These are phyloP conservation scores for Xyrauchen texanus DNA, from an alignment of 2,113 vertebrate genomes.

Conservation along the genomic window DNA sequence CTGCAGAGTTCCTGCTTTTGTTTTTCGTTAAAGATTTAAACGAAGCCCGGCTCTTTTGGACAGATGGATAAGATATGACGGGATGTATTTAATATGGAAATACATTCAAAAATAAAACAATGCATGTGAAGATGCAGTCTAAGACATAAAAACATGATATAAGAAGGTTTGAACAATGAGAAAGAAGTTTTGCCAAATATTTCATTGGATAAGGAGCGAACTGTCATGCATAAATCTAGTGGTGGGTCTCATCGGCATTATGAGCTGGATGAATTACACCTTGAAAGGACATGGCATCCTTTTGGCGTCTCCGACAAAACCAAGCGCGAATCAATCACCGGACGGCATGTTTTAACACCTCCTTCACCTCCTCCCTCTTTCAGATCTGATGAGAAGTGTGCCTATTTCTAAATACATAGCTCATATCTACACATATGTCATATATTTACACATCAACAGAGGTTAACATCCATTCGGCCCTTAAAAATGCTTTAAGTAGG, in stretches of 20 bases:
- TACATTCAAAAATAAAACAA: slow-evolving; percentile 15
- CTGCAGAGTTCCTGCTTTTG: slow-evolving; percentile 62
- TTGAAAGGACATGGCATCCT: slow-evolving; percentile 12
- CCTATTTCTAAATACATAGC: not conserved
- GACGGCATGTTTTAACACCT: not conserved
- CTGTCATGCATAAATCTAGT: not conserved
- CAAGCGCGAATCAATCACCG: not conserved
- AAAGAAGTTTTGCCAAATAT: slow-evolving; percentile 1
- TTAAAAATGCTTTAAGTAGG: no score
- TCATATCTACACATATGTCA: no score
- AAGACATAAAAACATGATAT: no score
- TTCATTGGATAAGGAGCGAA: not conserved
- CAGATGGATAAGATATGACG: slow-evolving; percentile 64
- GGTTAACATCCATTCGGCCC: no score
- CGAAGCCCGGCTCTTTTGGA: slow-evolving; percentile 63
- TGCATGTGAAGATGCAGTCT: not conserved
- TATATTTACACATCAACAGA: no score
- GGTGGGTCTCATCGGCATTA: no score
- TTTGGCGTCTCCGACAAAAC: slow-evolving; percentile 20
- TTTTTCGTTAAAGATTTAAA: slow-evolving; percentile 80
- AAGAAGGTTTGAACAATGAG: not conserved
- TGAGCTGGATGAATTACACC: not conserved
- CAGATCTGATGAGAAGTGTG: not conserved
- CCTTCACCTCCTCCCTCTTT: not conserved
- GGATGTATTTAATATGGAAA: slow-evolving; percentile 60